Base-by-base conservation (phyloP, 2,797 vertebrate species). In the Propithecus perrieri region DNA sequence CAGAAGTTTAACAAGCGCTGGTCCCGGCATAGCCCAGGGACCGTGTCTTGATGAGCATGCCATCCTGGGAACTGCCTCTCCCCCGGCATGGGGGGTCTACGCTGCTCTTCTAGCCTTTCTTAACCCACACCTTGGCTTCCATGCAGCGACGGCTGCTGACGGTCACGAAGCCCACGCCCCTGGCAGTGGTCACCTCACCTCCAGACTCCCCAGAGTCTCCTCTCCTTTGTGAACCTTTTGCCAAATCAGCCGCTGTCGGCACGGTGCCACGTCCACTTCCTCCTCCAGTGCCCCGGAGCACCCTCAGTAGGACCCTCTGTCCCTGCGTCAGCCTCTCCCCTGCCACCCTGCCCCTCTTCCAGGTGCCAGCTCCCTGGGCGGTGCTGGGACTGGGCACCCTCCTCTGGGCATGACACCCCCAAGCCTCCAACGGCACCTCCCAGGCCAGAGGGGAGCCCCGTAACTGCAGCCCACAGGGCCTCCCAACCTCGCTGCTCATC, bases 1-100 rank as follows among this genome's bases (percentile, higher is more conserved):
- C 0, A 4, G n/a, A n/a, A 14, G 26, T 63, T 10, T 3, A 24
- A 48, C 46, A 53, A 11, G 33, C 0, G 0, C 26, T 3, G 5
- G n/a, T 7, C 48, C 71, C 2, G 48, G 18, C 13, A 7, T 43
- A 4, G 14, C 9, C 41, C 14, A 11, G 30, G 55, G n/a, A 38
- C 72, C 38, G n/a, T 20, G 1, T 14, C 79, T 35, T 3, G 26
- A 13, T 41, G 3, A 35, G 5, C 43, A 13, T 5, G 22, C 4
- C 74, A 41, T 30, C 65, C 33, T 3, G 41, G 17, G 3, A n/a
- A 7, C 2, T 2, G 46, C 61, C 46, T 20, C 61, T 30, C 48
- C 4, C 26, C 17, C 53, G 10, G 59, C 41, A 30, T 1, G 4
- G 46, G 3, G 15, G n/a, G 41, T 38, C 35, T 8, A 0, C 3